Evolutionary conservation across 2,113 vertebrate genomes (phyloP), one percentile per base, ranked within the genome.

Genomic region (Otis tarda): DNA sequence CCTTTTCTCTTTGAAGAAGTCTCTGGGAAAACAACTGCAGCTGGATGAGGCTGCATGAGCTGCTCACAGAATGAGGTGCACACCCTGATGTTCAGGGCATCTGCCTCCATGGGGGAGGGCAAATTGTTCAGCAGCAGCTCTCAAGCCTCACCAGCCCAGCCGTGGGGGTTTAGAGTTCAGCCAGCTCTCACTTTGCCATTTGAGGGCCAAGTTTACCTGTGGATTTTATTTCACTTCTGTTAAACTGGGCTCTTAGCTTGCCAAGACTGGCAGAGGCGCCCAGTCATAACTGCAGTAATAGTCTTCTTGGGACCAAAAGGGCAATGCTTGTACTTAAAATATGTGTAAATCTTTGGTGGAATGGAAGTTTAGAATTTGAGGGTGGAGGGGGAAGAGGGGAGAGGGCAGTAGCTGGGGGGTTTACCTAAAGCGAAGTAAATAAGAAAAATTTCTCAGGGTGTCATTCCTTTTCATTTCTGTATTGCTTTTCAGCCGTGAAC

Each of bases 361-460:
- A 83, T 4, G 24, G 13, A 63, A 82, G 19, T 15, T 39, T 43
- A 17, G 39, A 69, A 49, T 21, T 33, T 25, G n/a, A 5, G 43
- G 16, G 45, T 2, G 10, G 45, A 21, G 1, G 2, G 4, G 24
- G 52, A 8, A 25, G 27, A n/a, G 15, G 3, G 10, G 31, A 79
- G 52, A 4, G 8, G 35, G 60, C 22, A 76, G 27, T 12, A 50
- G 25, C 10, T 33, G 22, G 11, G 30, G 10, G 41, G 7, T 45
- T 50, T 35, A 35, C 41, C 45, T 57, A 27, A 55, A 7, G 15
- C 0, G 1, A 60, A 16, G 15, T 37, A 53, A 71, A 35, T 23
- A 37, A 43, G 27, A 47, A 53, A 41, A 39, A 37, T 12, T 16
- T 63, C n/a, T 74, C 50, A 15, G 8, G 3, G 7, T 63, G 18